Percentiles rank a stretch among this genome's conserved stretches.
Evolutionary conservation across 2,888 invertebrate species (phyloP).

Genomic region (Gymnosoma rotundatum): DNA sequence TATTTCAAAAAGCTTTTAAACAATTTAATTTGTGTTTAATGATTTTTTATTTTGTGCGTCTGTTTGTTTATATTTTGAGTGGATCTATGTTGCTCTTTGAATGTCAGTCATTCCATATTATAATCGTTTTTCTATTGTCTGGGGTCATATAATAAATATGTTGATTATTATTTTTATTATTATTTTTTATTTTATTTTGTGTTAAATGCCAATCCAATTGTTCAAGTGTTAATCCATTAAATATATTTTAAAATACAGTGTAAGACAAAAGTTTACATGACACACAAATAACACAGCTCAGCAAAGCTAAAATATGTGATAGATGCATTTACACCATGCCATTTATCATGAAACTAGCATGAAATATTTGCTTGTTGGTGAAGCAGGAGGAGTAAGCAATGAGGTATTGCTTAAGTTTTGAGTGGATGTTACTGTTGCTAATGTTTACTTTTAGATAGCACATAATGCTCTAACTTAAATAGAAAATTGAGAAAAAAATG

Average conservation of each 20-base stretch:
- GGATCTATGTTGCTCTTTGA: slow-evolving; percentile 10
- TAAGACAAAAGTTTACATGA: too few relatives aligned
- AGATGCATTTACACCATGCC: too few relatives aligned
- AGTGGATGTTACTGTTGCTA: too few relatives aligned
- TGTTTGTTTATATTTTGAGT: neutral
- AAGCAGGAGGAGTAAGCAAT: too few relatives aligned
- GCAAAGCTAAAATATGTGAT: too few relatives aligned
- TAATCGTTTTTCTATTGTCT: neutral
- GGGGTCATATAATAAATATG: slow-evolving; percentile 16
- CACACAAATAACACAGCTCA: too few relatives aligned
- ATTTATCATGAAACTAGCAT: too few relatives aligned
- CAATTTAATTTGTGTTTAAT: slow-evolving; percentile 16
- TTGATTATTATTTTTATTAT: neutral
- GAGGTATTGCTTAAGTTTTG: too few relatives aligned
- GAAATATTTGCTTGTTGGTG: too few relatives aligned
- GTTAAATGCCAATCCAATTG: neutral
- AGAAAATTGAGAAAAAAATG: too few relatives aligned
- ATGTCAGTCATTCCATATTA: neutral
- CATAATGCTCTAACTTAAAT: too few relatives aligned
- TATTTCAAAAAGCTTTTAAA: neutral
- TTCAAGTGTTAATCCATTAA: slow-evolving; percentile 26
- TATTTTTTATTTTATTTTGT: neutral
- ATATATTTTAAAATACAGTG: neutral
- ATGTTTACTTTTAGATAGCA: too few relatives aligned
- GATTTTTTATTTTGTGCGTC: neutral